Evolutionary conservation across 2,797 vertebrate species (phyloP).

Genomic region (Ficedula albicollis): DNA sequence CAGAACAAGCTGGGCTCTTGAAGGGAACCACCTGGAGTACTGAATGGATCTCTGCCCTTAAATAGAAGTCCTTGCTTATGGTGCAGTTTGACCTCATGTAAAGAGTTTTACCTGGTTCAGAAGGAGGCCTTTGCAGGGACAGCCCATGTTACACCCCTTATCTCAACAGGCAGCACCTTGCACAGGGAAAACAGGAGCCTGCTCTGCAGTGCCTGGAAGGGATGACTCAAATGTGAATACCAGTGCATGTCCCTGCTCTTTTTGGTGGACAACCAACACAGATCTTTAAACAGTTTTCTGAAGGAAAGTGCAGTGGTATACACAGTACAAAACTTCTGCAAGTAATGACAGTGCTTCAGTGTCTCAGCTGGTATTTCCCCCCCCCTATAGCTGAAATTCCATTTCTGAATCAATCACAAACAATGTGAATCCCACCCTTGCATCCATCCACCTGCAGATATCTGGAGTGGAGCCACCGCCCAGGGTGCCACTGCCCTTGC

Average conservation of each 20-base stretch:
- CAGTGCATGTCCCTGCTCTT: not conserved
- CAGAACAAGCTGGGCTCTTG: not conserved
- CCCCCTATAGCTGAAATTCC: not conserved
- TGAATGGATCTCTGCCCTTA: not conserved
- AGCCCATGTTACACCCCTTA: accelerated
- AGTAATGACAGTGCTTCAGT: not conserved
- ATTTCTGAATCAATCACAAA: not conserved
- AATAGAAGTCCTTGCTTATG: not conserved
- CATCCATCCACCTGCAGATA: not conserved
- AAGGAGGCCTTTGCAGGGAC: not conserved
- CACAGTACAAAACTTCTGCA: not conserved
- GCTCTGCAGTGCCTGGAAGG: accelerated
- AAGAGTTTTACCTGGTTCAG: not conserved
- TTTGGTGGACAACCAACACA: not conserved
- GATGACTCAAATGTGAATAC: accelerated
- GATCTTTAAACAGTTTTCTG: not conserved
- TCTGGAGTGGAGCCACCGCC: not conserved
- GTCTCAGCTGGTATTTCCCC: not conserved
- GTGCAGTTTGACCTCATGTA: not conserved
- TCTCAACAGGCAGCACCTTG: not conserved
- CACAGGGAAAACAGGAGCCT: not conserved
- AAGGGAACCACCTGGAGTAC: not conserved
- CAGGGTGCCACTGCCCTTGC: not conserved
- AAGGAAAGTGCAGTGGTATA: not conserved
- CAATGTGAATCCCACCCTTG: not conserved